Evolutionary conservation across 2,888 invertebrate species (phyloP).

Genomic region (Agrotis exclamationis): DNA sequence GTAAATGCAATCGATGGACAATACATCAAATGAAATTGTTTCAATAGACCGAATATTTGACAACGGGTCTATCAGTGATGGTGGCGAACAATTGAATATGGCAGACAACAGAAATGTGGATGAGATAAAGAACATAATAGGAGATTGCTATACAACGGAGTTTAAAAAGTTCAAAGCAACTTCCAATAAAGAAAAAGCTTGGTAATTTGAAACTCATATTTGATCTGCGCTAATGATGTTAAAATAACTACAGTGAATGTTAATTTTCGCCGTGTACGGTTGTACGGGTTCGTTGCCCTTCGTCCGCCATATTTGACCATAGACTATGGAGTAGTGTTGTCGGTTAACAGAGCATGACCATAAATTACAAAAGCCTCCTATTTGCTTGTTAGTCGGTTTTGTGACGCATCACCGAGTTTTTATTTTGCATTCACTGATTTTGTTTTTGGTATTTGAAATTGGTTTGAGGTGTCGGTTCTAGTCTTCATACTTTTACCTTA

Average conservation of each 20-base stretch:
- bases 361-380: constrained; percentile 79
- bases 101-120: constrained; percentile 19
- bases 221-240: constrained; percentile 71
- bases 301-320: constrained; percentile 81
- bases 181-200: constrained; percentile 47
- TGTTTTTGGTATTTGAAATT: constrained; percentile 53
- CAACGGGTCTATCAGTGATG: constrained; percentile 32
- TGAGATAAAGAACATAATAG: constrained; percentile 33
- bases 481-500: constrained; percentile 38
- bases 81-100: constrained; percentile 16
- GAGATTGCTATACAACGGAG: constrained; percentile 22
- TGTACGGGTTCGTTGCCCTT: constrained; percentile 77
- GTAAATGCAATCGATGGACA: constrained; percentile 63
- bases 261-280: constrained; percentile 78
- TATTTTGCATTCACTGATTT: constrained; percentile 70
- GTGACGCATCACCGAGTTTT: constrained; percentile 78
- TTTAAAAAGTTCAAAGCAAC: constrained; percentile 29
- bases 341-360: constrained; percentile 84
- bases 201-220: constrained; percentile 58
- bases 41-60: constrained; percentile 46
- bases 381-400: constrained; percentile 76
- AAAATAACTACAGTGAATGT: constrained; percentile 78
- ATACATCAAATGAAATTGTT: constrained; percentile 54
- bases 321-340: constrained; percentile 76
- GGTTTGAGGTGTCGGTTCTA: constrained; percentile 32